Evolutionary conservation across 2,888 invertebrate species (phyloP).

Genomic region (Isotomurus palustris): DNA sequence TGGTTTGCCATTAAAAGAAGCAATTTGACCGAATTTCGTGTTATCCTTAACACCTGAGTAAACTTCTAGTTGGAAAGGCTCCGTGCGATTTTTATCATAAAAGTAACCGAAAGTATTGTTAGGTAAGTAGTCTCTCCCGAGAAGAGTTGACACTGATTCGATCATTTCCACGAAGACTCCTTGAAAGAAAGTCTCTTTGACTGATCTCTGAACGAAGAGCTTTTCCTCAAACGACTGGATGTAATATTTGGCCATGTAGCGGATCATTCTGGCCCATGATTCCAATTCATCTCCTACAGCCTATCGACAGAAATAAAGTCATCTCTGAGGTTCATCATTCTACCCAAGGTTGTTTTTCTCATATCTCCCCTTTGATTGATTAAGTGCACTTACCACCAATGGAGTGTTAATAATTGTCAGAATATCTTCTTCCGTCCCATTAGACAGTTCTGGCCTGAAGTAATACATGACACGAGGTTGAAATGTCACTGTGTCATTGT

Average conservation of each 20-base stretch:
- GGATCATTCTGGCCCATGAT: slow-evolving; percentile 18
- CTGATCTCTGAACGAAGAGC: slow-evolving; percentile 18
- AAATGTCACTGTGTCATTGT: slow-evolving; percentile 24
- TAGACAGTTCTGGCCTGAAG: slow-evolving; percentile 30
- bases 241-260: slow-evolving; percentile 27
- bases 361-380: background rate
- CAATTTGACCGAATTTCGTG: slow-evolving; percentile 22
- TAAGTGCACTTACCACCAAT: slow-evolving; percentile 6
- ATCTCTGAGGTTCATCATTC: background rate
- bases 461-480: slow-evolving; percentile 14
- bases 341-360: slow-evolving; percentile 2
- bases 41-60: slow-evolving; percentile 27
- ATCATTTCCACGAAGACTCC: slow-evolving; percentile 32
- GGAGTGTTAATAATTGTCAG: slow-evolving; percentile 26
- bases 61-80: slow-evolving; percentile 21
- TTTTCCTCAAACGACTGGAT: slow-evolving; percentile 25
- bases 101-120: slow-evolving; percentile 35
- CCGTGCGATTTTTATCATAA: slow-evolving; percentile 28
- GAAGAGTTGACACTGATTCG: slow-evolving; percentile 22
- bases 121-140: slow-evolving; percentile 19
- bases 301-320: slow-evolving; percentile 13
- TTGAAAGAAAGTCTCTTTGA: slow-evolving; percentile 20
- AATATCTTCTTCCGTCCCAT: slow-evolving; percentile 29
- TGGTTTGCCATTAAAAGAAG: slow-evolving; percentile 24
- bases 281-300: slow-evolving; percentile 29